Conservation (phyloP, 2,888 invertebrate genomes). For the Drosophila bunnanda region DNA sequence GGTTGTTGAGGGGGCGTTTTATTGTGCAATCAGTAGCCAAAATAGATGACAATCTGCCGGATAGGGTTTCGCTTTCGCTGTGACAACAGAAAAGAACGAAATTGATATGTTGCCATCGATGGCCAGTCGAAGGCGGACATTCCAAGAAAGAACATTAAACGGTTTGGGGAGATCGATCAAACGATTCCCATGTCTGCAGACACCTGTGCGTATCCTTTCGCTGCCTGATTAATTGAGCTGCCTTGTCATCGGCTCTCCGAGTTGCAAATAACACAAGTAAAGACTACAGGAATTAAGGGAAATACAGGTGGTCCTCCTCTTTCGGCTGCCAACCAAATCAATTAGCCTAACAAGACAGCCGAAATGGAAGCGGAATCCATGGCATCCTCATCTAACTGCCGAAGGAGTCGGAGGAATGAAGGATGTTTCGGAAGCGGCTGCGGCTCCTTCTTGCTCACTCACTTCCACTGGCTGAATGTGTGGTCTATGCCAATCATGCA, state of each 20-base stretch:
- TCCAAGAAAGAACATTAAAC: conserved; percentile 11
- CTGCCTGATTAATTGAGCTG: conserved; percentile 73
- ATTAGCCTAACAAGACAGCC: conserved; percentile 83
- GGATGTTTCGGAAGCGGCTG: conserved; percentile 19
- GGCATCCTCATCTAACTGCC: conserved; percentile 41
- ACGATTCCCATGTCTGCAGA: conserved; percentile 5
- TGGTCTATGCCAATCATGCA: conserved; percentile 80
- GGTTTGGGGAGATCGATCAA: conserved; percentile 5
- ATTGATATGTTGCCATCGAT: conserved; percentile 69
- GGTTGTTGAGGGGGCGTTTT: conserved; percentile 67
- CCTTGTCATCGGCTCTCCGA: conserved; percentile 43
- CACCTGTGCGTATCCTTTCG: conserved; percentile 63
- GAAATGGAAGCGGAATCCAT: conserved; percentile 53
- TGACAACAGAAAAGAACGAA: conserved; percentile 42
- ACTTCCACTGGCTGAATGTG: conserved; percentile 49
- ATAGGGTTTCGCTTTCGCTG: conserved; percentile 69
- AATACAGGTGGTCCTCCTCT: conserved; percentile 65
- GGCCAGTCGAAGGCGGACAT: conserved; percentile 8
- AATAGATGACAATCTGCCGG: conserved; percentile 34
- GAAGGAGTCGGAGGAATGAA: conserved; percentile 11
- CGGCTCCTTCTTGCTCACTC: conserved; percentile 17
- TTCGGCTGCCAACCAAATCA: conserved; percentile 67
- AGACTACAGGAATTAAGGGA: conserved; percentile 47
- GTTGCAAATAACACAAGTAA: conserved; percentile 25
- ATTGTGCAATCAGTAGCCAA: conserved; percentile 80